Evolutionary conservation across 2,113 vertebrate genomes (phyloP).

Genomic region (Rostratula benghalensis): DNA sequence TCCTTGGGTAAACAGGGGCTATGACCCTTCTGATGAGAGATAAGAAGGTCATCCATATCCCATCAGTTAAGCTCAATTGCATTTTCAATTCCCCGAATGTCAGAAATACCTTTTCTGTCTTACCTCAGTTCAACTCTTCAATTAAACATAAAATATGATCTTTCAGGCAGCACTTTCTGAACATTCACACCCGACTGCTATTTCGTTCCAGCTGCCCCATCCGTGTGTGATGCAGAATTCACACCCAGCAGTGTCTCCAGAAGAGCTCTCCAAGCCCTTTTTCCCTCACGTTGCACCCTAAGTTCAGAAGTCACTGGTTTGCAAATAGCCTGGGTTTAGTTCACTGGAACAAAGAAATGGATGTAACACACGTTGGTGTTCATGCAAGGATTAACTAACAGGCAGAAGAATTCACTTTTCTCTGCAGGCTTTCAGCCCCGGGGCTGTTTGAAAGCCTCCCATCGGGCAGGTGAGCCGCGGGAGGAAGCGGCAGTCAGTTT

Average conservation of each 20-base stretch:
- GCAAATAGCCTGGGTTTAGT: neutral
- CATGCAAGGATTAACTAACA: neutral
- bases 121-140: constrained; percentile 25
- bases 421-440: neutral
- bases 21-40: neutral
- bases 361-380: neutral
- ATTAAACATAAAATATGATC: neutral
- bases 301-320: neutral
- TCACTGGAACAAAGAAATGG: neutral
- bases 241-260: neutral
- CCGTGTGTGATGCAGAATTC: neutral
- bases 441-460: neutral
- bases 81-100: constrained; percentile 38
- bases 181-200: neutral
- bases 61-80: neutral
- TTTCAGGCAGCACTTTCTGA: neutral
- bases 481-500: neutral
- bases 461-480: neutral
- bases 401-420: neutral
- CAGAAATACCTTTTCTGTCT: constrained; percentile 14
- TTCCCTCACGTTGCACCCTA: neutral
- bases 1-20: neutral
- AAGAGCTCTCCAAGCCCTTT: constrained; percentile 12
- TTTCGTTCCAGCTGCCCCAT: neutral
- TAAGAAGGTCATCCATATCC: neutral